A percentile compares a stretch with the other conserved stretches of the same genome.
Conservation (phyloP, 2,113 vertebrate genomes). For the Neogobius melanostomus region DNA sequence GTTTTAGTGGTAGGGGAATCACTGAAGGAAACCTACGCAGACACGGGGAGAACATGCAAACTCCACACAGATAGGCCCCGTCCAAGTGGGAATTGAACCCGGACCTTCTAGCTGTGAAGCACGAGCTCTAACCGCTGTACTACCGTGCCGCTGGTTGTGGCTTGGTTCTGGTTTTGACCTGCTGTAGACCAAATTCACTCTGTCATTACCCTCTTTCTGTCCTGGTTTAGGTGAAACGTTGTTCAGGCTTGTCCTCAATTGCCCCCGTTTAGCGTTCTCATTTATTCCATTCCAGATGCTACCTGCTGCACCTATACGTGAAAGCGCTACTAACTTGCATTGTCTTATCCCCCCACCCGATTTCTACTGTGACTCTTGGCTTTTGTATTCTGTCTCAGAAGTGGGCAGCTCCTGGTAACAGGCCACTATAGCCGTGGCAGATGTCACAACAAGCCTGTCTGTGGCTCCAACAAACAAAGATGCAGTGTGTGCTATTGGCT, state of each 20-base stretch:
- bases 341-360: too few relatives aligned
- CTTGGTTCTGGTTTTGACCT: not conserved
- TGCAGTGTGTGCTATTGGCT: slow-evolving; percentile 69
- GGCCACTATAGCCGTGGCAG: slow-evolving; percentile 59
- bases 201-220: not conserved
- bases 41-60: too few relatives aligned
- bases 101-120: too few relatives aligned
- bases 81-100: too few relatives aligned
- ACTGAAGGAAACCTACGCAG: too few relatives aligned
- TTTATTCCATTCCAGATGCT: not conserved
- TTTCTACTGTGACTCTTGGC: not conserved
- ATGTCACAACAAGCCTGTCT: slow-evolving; percentile 61
- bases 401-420: slow-evolving; percentile 53
- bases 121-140: too few relatives aligned
- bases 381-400: slow-evolving; percentile 46
- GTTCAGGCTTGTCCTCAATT: too few relatives aligned
- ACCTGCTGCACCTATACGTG: too few relatives aligned
- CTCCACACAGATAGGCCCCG: too few relatives aligned
- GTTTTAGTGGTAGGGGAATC: too few relatives aligned
- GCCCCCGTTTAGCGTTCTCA: not conserved
- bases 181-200: not conserved
- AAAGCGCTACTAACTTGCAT: too few relatives aligned
- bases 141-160: too few relatives aligned
- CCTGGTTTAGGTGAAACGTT: not conserved
- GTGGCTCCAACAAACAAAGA: slow-evolving; percentile 67